Evolutionary conservation across 53 echinoderm and acorn worm species (phyloP).

Genomic region (Crossaster papposus): DNA sequence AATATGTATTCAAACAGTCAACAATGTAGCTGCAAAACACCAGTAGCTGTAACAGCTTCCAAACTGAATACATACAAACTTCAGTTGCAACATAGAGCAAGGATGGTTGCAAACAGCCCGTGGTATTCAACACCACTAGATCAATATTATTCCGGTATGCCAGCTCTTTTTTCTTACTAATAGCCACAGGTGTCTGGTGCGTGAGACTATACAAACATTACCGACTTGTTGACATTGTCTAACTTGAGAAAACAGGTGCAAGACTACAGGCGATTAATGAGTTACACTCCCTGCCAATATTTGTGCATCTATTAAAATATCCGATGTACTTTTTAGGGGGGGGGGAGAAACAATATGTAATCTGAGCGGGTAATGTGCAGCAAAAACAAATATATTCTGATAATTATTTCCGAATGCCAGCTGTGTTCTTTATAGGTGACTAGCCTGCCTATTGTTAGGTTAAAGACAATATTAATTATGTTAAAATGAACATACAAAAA

Average conservation of each 20-base stretch:
- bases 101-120: no score
- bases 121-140: background rate
- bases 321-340: no score
- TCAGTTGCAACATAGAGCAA: background rate
- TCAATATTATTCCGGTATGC: background rate
- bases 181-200: background rate
- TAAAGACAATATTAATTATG: no score
- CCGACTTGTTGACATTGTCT: background rate
- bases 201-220: background rate
- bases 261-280: background rate
- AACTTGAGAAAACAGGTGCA: background rate
- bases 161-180: background rate
- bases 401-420: no score
- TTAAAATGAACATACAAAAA: no score
- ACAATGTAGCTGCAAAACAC: background rate
- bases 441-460: no score
- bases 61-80: background rate
- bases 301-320: no score
- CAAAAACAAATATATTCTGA: no score
- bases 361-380: no score
- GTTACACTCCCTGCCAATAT: no score
- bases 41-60: background rate
- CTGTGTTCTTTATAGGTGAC: no score
- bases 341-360: no score
- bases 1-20: background rate